Percentiles rank a stretch among this genome's conserved stretches.
These are phyloP conservation scores for Philonicus albiceps DNA, from an alignment of 2,888 invertebrate species.

Conservation along the genomic window DNA sequence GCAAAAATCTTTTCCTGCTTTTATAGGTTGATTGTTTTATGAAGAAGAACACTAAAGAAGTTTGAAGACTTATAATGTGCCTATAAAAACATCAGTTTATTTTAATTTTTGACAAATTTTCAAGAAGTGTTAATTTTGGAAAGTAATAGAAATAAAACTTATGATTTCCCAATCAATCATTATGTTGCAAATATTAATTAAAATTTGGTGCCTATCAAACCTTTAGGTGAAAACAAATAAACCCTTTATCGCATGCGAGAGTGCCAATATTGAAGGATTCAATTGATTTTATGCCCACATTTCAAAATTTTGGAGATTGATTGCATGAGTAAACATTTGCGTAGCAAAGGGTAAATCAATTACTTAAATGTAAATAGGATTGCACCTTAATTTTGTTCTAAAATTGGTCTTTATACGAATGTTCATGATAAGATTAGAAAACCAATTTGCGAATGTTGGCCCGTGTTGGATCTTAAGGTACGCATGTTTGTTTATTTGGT, in stretches of 20 bases:
- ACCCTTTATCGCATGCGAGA: background rate
- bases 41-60: too few relatives aligned
- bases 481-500: background rate
- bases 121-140: background rate
- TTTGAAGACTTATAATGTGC: background rate
- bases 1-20: too few relatives aligned
- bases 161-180: background rate
- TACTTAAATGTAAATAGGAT: background rate
- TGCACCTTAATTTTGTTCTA: background rate
- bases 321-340: background rate
- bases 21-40: too few relatives aligned
- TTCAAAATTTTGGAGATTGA: background rate
- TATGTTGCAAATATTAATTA: background rate
- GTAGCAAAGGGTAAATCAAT: background rate
- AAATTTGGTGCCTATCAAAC: background rate
- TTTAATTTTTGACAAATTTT: too few relatives aligned
- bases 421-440: background rate
- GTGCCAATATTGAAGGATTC: background rate
- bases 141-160: background rate
- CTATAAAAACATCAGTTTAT: background rate
- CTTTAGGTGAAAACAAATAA: background rate
- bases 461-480: background rate
- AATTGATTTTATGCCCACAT: background rate
- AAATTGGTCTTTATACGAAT: background rate
- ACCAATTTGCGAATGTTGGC: background rate